phyloP scores from a whole-genome alignment of 2,797 vertebrate species.

The Acanthopagrus latus region DNA sequence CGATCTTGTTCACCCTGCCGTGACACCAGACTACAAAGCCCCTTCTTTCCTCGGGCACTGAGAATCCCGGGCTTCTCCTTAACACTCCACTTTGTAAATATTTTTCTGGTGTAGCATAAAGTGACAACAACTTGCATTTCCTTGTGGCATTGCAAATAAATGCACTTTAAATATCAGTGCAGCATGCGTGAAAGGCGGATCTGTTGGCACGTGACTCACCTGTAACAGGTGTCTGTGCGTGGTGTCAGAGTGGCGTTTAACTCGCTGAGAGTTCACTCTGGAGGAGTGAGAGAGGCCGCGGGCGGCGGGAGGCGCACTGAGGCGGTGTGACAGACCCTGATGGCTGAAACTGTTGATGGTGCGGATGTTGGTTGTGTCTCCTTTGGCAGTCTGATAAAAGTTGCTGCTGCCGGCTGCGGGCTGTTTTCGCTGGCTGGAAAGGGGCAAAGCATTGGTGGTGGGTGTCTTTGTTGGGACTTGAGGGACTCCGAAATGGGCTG shows the following conservation, averaged over 20 bases:
- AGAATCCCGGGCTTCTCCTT: too few species aligned
- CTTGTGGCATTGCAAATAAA: too few species aligned
- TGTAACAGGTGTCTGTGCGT: conserved; percentile 69
- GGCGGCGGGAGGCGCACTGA: conserved; percentile 66
- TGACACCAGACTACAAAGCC: too few species aligned
- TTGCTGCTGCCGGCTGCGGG: conserved; percentile 43
- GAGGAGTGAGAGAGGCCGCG: conserved; percentile 76
- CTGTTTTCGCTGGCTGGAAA: conserved; percentile 64
- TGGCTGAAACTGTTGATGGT: conserved; percentile 83
- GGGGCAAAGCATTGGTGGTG: conserved; percentile 67
- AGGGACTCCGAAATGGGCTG: conserved; percentile 78
- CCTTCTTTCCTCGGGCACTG: too few species aligned
- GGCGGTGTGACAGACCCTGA: conserved; percentile 69
- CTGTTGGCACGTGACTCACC: conserved; percentile 64
- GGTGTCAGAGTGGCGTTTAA: conserved; percentile 63
- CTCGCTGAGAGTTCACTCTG: conserved; percentile 71
- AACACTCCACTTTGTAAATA: too few species aligned
- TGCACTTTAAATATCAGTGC: not conserved
- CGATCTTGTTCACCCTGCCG: too few species aligned
- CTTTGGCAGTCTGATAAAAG: conserved; percentile 55
- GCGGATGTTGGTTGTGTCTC: conserved; percentile 54
- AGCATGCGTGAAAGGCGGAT: conserved; percentile 2
- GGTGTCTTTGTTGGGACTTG: conserved; percentile 85
- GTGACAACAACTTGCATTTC: too few species aligned
- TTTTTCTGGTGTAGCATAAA: too few species aligned